Percentiles rank a stretch among this genome's conserved stretches.
These are phyloP conservation scores for Synodontis membranacea DNA, from an alignment of 2,113 vertebrate genomes.

Conservation along the genomic window DNA sequence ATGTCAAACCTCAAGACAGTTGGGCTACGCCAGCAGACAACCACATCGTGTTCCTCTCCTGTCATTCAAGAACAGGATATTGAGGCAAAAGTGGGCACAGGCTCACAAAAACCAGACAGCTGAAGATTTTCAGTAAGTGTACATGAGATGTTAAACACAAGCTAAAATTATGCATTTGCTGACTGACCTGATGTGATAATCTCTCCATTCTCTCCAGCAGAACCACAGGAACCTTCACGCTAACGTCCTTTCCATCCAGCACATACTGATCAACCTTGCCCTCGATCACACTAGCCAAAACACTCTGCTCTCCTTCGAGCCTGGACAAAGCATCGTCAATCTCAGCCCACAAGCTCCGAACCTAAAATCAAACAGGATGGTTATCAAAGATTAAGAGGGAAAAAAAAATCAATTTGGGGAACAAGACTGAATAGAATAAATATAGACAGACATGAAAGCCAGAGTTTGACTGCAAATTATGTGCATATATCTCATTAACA, in stretches of 20 bases:
- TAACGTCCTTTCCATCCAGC: conserved; percentile 76
- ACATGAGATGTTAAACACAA: background rate
- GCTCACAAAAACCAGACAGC: background rate
- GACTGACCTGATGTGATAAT: conserved; percentile 72
- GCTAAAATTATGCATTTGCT: background rate
- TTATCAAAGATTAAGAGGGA: background rate
- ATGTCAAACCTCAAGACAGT: background rate
- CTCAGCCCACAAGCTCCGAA: conserved; percentile 77
- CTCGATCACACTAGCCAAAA: conserved; percentile 76
- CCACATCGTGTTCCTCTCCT: background rate
- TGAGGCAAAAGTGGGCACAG: background rate
- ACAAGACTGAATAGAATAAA: background rate
- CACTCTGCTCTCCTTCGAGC: conserved; percentile 73
- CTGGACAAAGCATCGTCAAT: conserved; percentile 66
- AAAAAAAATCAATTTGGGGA: background rate
- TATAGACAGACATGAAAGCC: background rate
- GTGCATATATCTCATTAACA: background rate
- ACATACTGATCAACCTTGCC: conserved; percentile 62
- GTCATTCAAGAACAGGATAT: background rate
- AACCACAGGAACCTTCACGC: conserved; percentile 70
- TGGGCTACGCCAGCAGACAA: background rate
- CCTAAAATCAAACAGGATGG: conserved; percentile 63
- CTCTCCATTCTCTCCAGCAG: conserved; percentile 74
- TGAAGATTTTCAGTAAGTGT: background rate
- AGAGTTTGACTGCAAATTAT: background rate